Base-by-base conservation (phyloP, 2,797 vertebrate genomes). In the Telmatherina bonti region DNA sequence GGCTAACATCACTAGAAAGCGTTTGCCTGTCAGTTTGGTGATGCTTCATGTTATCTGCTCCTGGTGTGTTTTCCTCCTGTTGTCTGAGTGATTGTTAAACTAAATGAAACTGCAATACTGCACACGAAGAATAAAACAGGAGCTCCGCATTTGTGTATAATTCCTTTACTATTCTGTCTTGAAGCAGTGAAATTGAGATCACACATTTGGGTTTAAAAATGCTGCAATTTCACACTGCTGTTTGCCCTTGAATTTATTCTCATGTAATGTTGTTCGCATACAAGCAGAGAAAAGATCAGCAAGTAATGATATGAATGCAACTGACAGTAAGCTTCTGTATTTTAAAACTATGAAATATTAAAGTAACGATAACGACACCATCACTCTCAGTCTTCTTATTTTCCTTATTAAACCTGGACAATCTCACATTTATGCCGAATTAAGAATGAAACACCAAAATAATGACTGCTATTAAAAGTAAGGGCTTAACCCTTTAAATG, bases 261-360 rank as follows among this genome's bases (percentile, higher is more conserved):
- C 74, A 88, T 90, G 73, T 88, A 89, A 89, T 81, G 58, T 83
- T 72, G 81, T 70, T 89, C 67, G 81, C 58, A 73, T 67, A 69
- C 62, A 77, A 85, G 61, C 71, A 69, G 62, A 82, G 77, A 77
- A 72, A 56, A 85, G 66, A 74, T 65, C 68, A 73, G 38, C 65
- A 60, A 59, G 57, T 72, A 31, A 79, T 57, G 70, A 78, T 47
- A 61, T 36, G 45, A 78, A 73, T 27, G 64, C 57, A 36, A 64
- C 74, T 63, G 84, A 65, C 57, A 43, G 65, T 67, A 62, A 56
- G 53, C 64, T 9, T 75, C 55, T 54, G 33, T 30, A 54, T 77
- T 85, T 82, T 67, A 62, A 81, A 74, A 64, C 43, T 29, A 76
- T 49, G 43, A 26, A 64, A 82, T 78, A 71, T 8, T 18, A 1